Percentiles rank a stretch among this genome's conserved stretches.
These are phyloP conservation scores for Pontoporia blainvillei DNA, from an alignment of 2,113 vertebrate genomes.

Conservation along the genomic window DNA sequence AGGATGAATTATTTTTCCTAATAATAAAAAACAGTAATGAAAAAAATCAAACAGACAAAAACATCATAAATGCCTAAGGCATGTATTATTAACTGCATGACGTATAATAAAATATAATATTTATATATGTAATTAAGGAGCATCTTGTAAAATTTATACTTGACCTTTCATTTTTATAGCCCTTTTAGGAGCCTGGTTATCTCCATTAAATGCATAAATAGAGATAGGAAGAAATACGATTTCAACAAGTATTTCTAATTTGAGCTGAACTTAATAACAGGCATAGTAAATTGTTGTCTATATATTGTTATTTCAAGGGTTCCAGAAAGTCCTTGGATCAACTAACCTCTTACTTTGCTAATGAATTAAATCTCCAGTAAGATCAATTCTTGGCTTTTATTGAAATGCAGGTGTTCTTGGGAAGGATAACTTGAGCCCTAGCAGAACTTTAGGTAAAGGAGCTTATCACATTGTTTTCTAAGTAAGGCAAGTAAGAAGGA, in stretches of 20 bases:
- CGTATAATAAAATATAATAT: background rate
- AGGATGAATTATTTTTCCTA: background rate
- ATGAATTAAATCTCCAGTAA: background rate
- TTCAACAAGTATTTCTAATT: background rate
- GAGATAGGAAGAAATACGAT: background rate
- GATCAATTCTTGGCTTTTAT: background rate
- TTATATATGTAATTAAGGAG: conserved; percentile 1
- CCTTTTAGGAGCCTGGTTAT: background rate
- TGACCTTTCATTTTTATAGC: conserved; percentile 24
- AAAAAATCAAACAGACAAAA: background rate
- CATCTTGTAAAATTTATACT: conserved; percentile 3
- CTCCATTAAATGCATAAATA: background rate
- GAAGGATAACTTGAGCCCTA: background rate
- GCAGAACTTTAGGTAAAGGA: background rate
- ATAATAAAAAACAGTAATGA: background rate
- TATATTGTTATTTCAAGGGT: background rate
- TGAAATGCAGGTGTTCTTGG: background rate
- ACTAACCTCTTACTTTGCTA: background rate
- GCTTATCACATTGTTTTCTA: background rate
- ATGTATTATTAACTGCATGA: background rate
- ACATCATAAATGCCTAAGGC: background rate
- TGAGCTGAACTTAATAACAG: background rate
- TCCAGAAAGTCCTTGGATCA: background rate
- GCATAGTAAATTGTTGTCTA: background rate
- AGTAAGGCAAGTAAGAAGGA: background rate